These are phyloP conservation scores for Tychaedon coryphoeus DNA, from an alignment of 2,113 vertebrate genomes.

Conservation along the genomic window DNA sequence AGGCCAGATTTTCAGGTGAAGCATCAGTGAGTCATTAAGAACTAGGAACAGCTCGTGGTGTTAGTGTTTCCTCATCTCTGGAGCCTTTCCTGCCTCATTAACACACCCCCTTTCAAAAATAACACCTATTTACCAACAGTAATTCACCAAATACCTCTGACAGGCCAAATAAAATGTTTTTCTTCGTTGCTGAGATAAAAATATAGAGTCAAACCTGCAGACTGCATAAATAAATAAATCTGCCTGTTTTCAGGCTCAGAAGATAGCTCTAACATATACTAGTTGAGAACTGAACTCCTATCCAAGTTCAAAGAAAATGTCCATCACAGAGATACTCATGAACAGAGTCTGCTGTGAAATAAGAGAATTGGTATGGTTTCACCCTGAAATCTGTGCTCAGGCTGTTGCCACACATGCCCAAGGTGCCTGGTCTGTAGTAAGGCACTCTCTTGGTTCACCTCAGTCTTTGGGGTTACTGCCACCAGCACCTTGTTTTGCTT, in stretches of 20 bases:
- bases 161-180: not conserved
- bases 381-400: not conserved
- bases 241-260: not conserved
- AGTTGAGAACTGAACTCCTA: not conserved
- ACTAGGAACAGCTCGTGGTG: not conserved
- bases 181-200: not conserved
- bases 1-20: not conserved
- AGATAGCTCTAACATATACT: not conserved
- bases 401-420: not conserved
- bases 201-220: not conserved
- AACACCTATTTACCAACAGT: not conserved
- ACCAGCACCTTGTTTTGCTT: not conserved
- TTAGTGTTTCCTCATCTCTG: not conserved
- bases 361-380: not conserved
- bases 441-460: rapidly evolving
- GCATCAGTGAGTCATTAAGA: not conserved
- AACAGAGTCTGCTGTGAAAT: not conserved
- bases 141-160: not conserved
- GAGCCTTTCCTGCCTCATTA: not conserved
- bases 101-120: not conserved
- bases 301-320: not conserved
- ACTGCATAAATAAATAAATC: not conserved
- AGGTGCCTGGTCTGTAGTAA: not conserved
- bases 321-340: not conserved
- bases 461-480: not conserved